Percentiles rank a stretch among this genome's conserved stretches.
phyloP scores from a whole-genome alignment of 2,113 vertebrate species.

The Eudyptes chrysolophus region DNA sequence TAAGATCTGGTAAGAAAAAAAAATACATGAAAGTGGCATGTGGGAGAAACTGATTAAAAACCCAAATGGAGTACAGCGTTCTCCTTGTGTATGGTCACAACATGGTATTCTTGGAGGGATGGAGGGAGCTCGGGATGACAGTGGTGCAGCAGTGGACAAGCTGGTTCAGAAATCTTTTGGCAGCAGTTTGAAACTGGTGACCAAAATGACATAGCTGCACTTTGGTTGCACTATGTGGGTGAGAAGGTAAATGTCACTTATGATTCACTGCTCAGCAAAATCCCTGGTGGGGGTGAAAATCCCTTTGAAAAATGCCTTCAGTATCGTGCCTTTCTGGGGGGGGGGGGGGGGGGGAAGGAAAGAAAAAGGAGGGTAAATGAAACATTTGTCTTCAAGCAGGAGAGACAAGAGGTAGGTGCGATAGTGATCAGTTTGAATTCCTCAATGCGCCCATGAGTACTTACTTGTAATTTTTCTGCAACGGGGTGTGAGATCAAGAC shows the following conservation, averaged over 20 bases:
- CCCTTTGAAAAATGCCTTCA: not conserved
- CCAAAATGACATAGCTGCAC: not conserved
- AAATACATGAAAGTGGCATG: not conserved
- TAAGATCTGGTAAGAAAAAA: not conserved
- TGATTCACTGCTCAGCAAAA: not conserved
- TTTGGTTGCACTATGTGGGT: not conserved
- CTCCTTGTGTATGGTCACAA: not conserved
- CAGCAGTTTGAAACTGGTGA: not conserved
- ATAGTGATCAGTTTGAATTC: not conserved
- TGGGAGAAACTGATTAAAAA: conserved; percentile 1
- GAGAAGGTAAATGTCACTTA: not conserved
- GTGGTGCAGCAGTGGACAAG: not conserved
- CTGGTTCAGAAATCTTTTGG: not conserved
- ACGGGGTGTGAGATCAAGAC: not conserved
- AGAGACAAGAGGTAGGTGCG: not conserved
- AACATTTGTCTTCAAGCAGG: not conserved
- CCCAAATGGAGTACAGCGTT: not conserved
- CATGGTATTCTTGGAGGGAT: fast-evolving
- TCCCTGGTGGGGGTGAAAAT: not conserved
- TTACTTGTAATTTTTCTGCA: not conserved
- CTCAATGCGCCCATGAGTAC: not conserved
- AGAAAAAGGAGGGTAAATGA: not conserved
- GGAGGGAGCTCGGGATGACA: not conserved
- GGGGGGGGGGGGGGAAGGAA: not conserved
- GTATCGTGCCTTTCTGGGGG: not conserved